Evolutionary conservation across 1,140 invertebrate species (phyloP), one percentile per base, ranked within the genome.

Genomic region (Temnothorax longispinosus): DNA sequence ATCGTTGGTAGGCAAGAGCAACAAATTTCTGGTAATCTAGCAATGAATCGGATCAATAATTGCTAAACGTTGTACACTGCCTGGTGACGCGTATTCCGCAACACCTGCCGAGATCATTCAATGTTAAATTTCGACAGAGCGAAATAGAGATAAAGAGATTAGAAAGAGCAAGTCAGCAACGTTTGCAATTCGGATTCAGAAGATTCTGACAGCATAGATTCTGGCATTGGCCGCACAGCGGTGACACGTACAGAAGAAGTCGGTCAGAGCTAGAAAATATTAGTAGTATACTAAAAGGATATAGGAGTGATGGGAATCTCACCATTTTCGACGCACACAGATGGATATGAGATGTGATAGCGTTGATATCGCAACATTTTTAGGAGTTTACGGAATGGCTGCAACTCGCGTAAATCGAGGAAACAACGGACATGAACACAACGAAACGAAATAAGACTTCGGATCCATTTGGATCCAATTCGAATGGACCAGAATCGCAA

Each of bases 311-410:
- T 95, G 93, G 92, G 94, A 94, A 91, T 93, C 95, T 95, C 95
- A 95, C 94, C 94, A 95, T 95, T 95, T 95, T 94, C 92, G 94
- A 94, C 93, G 94, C 93, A 95, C 93, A 95, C 94, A 95, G 94
- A 95, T 94, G 94, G 91, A 92, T 94, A 94, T 93, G 94, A 95
- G 94, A 95, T 94, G 94, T 95, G 94, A 95, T 90, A 94, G 94
- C 92, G 91, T 94, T 95, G 94, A 95, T 94, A 94, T 95, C 94
- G 93, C 89, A 92, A 93, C 84, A 86, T 92, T 89, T 82, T 88
- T 87, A 87, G 90, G 87, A 62, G 52, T 88, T 84, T 82, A 88
- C 60, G 87, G 91, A 91, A 85, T 41, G 85, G 87, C 92, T 90
- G 64, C 52, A 54, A 76, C 90, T 90, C 89, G 67, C 78, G 89